Evolutionary conservation across 2,797 vertebrate species (phyloP).

Genomic region (Odontamblyopus rebecca): DNA sequence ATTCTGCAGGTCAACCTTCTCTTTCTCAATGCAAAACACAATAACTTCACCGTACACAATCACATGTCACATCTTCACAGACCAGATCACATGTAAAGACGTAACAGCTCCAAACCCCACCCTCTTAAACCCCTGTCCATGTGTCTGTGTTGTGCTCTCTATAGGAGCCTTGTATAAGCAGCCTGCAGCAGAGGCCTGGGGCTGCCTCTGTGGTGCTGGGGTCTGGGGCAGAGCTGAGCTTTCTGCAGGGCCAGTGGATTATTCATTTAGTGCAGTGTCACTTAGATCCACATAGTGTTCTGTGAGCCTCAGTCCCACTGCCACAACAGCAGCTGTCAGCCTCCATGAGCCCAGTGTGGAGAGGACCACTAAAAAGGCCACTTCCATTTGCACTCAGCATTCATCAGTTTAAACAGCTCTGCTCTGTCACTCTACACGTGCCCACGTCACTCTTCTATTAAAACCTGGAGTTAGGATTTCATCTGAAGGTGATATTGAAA

Average conservation of each 20-base stretch:
- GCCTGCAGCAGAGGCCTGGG: constrained; percentile 44
- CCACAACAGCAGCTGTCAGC: constrained; percentile 38
- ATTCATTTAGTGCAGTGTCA: constrained; percentile 50
- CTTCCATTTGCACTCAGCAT: constrained; percentile 51
- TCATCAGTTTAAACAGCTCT: constrained; percentile 41
- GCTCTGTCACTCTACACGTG: constrained; percentile 34
- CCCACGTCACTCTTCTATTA: constrained; percentile 38
- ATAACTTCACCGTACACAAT: background rate
- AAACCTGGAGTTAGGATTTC: constrained; percentile 8
- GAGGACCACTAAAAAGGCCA: constrained; percentile 52
- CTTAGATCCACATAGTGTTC: constrained; percentile 39
- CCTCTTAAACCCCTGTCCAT: background rate
- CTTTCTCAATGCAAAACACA: too few species aligned
- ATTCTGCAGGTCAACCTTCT: too few species aligned
- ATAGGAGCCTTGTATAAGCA: constrained; percentile 26
- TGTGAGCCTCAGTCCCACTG: constrained; percentile 47
- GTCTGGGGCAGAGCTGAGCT: constrained; percentile 35
- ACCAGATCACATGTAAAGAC: background rate
- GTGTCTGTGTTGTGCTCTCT: constrained; percentile 24
- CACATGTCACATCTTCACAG: background rate
- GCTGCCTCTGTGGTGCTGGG: constrained; percentile 37
- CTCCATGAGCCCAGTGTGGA: constrained; percentile 47
- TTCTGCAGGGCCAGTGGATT: constrained; percentile 27
- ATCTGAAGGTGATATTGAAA: background rate
- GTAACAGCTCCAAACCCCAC: background rate